Base-by-base conservation (phyloP, 64 coral and sea anemone genomes). In the Actinia equina region DNA sequence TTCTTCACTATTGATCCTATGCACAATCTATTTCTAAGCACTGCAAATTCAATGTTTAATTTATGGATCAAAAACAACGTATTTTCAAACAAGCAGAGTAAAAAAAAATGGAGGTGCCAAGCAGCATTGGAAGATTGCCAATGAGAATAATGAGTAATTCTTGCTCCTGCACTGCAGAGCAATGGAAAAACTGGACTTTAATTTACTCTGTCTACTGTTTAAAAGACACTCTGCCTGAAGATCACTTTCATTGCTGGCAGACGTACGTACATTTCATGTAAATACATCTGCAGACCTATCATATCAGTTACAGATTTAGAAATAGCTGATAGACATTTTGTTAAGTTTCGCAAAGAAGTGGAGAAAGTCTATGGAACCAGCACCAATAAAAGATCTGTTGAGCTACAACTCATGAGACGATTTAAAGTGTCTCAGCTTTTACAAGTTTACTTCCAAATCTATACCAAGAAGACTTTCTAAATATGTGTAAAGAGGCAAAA, bases 301-400 rank as follows among this genome's bases (percentile, higher is more conserved):
- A 41, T 86, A 9, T 86, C 85, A 30, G 71, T 71, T 43, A 44
- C 44, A 51, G 63, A 71, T 20, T 10, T 86, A 43, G 42, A 44
- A 7, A 63, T 37, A 85, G 83, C 83, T 85, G 83, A 85, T 59
- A 18, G 62, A 3, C 83, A 63, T 6, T 70, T 86, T 18, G 12
- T 93, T 0, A 82, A 71, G 0, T 94, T 94, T 90, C 55, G 77
- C 42, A 52, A 87, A 37, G 52, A 22, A 83, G 22, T 94, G 37
- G 92, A 90, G 77, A 43, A 42, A 22, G 27, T 90, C 25, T 90
- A 94, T 90, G 92, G 84, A 1, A 85, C 82, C 77, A 64, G 25
- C 4, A 89, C 92, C 2, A 94, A 94, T 63, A 80, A 94, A 83
- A 62, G 92, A 54, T 64, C 88, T 43, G 63, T 94, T 19, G 86